Conservation (phyloP, 2,797 vertebrate genomes). For the Cacajao melanocephalus region DNA sequence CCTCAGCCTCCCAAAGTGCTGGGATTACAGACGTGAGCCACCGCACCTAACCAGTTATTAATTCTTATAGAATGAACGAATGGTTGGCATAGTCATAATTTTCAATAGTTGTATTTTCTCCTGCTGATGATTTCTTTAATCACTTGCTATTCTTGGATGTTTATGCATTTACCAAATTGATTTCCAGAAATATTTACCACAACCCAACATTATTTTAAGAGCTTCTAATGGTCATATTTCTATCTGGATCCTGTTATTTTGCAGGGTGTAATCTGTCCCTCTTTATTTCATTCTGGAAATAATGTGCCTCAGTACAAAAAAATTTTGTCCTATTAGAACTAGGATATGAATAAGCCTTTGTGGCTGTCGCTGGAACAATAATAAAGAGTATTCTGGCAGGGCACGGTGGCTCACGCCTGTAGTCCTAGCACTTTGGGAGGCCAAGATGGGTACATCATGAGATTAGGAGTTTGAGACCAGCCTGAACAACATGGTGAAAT, state of each 20-base stretch:
- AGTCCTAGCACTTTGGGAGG: no score
- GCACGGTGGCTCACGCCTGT: no score
- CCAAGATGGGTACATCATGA: no score
- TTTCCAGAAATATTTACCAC: slow-evolving; percentile 10
- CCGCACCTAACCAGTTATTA: not conserved
- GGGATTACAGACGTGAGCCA: no score
- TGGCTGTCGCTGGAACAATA: not conserved
- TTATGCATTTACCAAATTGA: not conserved
- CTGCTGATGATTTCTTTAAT: not conserved
- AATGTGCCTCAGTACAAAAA: not conserved
- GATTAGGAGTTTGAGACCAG: no score
- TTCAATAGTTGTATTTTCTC: not conserved
- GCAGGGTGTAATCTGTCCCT: not conserved
- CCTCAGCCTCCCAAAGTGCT: no score
- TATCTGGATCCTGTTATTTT: not conserved
- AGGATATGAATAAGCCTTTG: not conserved
- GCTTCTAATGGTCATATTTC: not conserved
- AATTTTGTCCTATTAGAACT: not conserved
- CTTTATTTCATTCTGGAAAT: not conserved
- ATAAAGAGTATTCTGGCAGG: not conserved
- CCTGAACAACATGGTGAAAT: no score
- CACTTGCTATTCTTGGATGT: not conserved
- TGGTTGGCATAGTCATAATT: not conserved
- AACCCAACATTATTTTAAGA: not conserved
- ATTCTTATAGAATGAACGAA: not conserved